Evolutionary conservation across 2,888 invertebrate genomes (phyloP).

Genomic region (Ctena decussata): DNA sequence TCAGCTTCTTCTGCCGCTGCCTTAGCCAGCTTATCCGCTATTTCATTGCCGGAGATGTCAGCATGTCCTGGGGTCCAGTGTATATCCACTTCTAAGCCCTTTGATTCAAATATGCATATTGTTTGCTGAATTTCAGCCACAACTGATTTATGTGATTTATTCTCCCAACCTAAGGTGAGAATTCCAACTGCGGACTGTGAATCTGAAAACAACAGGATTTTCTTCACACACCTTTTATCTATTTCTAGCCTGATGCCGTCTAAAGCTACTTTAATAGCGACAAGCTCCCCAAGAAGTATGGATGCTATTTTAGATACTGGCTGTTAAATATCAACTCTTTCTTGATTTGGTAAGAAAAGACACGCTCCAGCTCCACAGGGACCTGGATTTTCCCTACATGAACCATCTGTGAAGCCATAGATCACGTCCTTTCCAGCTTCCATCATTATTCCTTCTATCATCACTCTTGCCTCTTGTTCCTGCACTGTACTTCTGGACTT

Average conservation of each 20-base stretch:
- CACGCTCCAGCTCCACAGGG: constrained; percentile 27
- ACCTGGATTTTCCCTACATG: constrained; percentile 17
- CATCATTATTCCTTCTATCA: not conserved
- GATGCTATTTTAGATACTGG: constrained; percentile 14
- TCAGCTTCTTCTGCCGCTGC: too few species aligned
- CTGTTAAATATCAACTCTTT: not conserved
- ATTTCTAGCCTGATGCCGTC: not conserved
- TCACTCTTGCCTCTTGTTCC: not conserved
- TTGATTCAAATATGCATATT: not conserved
- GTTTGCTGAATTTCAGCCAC: not conserved
- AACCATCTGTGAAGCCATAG: constrained; percentile 23
- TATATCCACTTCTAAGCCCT: not conserved
- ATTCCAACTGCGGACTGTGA: constrained; percentile 8
- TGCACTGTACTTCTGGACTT: constrained; percentile 11
- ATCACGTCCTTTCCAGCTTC: not conserved
- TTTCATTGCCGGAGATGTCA: too few species aligned
- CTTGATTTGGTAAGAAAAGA: not conserved
- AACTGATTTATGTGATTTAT: not conserved
- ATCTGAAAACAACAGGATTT: not conserved
- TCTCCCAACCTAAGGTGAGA: not conserved
- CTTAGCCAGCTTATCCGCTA: too few species aligned
- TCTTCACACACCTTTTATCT: not conserved
- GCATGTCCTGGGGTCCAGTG: not conserved
- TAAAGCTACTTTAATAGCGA: constrained; percentile 21
- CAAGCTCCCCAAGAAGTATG: constrained; percentile 25